Evolutionary conservation across 2,888 invertebrate species (phyloP).

Genomic region (Digitonthophagus gazella): DNA sequence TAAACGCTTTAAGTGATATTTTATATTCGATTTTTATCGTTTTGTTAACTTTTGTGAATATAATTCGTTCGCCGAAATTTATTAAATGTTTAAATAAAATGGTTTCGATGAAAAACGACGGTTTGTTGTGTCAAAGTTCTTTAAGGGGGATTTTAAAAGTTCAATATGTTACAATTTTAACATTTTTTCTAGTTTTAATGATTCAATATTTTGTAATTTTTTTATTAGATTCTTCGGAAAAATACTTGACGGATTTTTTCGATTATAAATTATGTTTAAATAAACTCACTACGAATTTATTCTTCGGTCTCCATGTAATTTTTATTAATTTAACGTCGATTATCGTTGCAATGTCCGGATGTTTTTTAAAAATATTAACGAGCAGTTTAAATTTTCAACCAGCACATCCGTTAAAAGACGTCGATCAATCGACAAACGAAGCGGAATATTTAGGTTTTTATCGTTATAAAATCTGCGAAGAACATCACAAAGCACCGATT

Average conservation of each 20-base stretch:
- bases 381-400: slow-evolving; percentile 42
- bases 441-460: slow-evolving; percentile 43
- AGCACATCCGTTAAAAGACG: slow-evolving; percentile 43
- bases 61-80: slow-evolving; percentile 40
- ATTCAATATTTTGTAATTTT: slow-evolving; percentile 37
- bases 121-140: neutral
- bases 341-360: slow-evolving; percentile 42
- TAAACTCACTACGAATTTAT: slow-evolving; percentile 39
- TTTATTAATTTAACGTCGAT: slow-evolving; percentile 38
- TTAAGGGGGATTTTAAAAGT: neutral
- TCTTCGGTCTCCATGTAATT: slow-evolving; percentile 43
- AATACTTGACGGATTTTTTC: slow-evolving; percentile 38
- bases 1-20: slow-evolving; percentile 42
- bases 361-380: slow-evolving; percentile 47
- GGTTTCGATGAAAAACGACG: slow-evolving; percentile 34
- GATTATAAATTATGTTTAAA: slow-evolving; percentile 38
- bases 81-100: slow-evolving; percentile 40
- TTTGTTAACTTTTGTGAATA: slow-evolving; percentile 37
- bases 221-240: slow-evolving; percentile 39
- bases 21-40: slow-evolving; percentile 41
- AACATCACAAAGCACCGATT: slow-evolving; percentile 36
- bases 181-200: slow-evolving; percentile 22
- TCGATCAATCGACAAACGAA: slow-evolving; percentile 41
- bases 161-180: slow-evolving; percentile 10
- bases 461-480: slow-evolving; percentile 41